Percentiles rank a stretch among this genome's conserved stretches.
Conservation (phyloP, 2,113 vertebrate genomes). For the Leucosticte australis region DNA sequence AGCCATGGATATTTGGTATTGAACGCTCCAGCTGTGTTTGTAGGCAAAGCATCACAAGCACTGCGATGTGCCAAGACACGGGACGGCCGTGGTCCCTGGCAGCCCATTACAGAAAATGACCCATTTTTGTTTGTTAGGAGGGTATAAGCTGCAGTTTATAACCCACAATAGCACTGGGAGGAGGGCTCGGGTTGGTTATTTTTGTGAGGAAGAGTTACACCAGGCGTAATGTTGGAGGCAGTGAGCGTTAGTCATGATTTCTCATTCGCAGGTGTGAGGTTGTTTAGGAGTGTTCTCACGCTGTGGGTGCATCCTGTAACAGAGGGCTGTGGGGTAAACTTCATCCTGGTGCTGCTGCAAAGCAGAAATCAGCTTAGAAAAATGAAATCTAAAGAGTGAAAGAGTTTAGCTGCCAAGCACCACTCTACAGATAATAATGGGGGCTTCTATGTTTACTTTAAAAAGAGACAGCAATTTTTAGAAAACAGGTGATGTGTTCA, state of each 20-base stretch:
- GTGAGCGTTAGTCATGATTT: background rate
- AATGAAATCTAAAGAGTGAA: background rate
- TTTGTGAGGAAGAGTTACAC: background rate
- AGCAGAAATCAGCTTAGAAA: background rate
- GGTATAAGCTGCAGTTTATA: background rate
- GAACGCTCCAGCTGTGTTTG: rapidly evolving
- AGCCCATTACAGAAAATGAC: background rate
- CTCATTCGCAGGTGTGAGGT: background rate
- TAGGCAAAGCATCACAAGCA: background rate
- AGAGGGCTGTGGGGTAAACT: background rate
- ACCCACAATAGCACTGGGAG: rapidly evolving
- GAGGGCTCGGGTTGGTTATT: background rate
- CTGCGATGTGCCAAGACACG: rapidly evolving
- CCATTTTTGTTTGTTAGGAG: background rate
- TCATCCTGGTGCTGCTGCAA: background rate
- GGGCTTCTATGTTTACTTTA: background rate
- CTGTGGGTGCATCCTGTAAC: background rate
- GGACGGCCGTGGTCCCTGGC: rapidly evolving
- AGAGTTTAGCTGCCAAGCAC: rapidly evolving
- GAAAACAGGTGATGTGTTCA: background rate
- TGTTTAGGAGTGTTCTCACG: background rate
- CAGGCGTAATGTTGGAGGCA: rapidly evolving
- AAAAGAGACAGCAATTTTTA: background rate
- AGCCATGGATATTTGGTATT: background rate
- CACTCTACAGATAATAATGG: background rate